Conservation (phyloP, 2,113 vertebrate species). For the Chauna torquata region DNA sequence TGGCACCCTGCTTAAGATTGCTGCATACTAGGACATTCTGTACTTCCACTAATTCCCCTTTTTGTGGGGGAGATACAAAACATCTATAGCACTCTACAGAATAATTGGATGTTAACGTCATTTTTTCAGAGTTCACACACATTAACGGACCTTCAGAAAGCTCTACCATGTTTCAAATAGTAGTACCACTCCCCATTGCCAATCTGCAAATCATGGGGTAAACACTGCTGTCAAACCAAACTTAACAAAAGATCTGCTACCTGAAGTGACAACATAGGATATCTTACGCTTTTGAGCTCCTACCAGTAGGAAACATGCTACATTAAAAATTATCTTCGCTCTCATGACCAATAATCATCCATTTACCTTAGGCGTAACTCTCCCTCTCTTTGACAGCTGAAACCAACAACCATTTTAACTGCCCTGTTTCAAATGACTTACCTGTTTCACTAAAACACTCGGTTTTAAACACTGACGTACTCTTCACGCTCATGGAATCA, state of each 20-base stretch:
- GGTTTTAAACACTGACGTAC: not conserved
- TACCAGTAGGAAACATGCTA: not conserved
- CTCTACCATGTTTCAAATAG: not conserved
- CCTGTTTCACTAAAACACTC: not conserved
- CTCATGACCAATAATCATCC: not conserved
- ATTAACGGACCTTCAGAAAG: not conserved
- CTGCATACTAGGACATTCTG: not conserved
- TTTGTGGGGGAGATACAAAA: not conserved
- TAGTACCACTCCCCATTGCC: not conserved
- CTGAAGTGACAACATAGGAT: not conserved
- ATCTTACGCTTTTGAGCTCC: not conserved
- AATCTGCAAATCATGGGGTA: not conserved
- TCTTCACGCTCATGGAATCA: not conserved
- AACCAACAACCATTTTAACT: not conserved
- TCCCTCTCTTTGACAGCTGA: not conserved
- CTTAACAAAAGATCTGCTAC: not conserved
- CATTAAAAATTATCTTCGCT: not conserved
- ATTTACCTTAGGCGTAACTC: not conserved
- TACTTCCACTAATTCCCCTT: not conserved
- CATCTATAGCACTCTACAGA: not conserved
- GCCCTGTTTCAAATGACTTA: not conserved
- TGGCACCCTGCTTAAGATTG: not conserved
- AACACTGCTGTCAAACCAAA: not conserved
- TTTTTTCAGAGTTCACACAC: not conserved
- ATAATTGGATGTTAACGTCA: not conserved